Conservation (phyloP, 2,113 vertebrate species). For the Halichoeres trimaculatus region DNA sequence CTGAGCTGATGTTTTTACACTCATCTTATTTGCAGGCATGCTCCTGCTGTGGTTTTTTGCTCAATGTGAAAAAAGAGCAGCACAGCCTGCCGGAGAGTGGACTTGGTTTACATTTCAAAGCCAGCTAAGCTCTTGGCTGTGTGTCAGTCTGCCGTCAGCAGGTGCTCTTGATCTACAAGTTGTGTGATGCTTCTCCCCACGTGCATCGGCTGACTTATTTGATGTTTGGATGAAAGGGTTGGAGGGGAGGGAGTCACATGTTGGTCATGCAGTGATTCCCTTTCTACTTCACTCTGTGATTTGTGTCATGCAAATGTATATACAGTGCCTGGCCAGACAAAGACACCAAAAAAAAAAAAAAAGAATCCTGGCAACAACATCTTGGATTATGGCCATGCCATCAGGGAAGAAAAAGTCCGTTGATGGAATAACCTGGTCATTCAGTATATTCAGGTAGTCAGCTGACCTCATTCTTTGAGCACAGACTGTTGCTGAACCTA, state of each 20-base stretch:
- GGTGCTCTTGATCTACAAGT: constrained; percentile 44
- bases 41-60: constrained; percentile 11
- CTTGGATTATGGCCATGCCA: no score
- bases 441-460: no score
- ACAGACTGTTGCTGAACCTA: no score
- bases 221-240: constrained; percentile 27
- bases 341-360: no score
- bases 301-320: no score
- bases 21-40: neutral
- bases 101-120: constrained; percentile 63
- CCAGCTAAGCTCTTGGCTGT: constrained; percentile 27
- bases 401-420: no score
- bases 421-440: no score
- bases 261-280: constrained; percentile 6
- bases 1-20: constrained; percentile 11
- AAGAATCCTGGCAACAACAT: no score
- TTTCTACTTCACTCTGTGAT: constrained; percentile 16
- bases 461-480: no score
- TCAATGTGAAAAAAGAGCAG: constrained; percentile 15
- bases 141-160: constrained; percentile 49
- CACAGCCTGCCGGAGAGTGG: constrained; percentile 15
- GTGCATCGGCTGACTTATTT: neutral
- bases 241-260: constrained; percentile 4
- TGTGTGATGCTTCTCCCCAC: constrained; percentile 1
- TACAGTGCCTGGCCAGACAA: no score